These are phyloP conservation scores for human DNA, from an alignment of 2,113 vertebrate genomes.

Conservation along the genomic window DNA sequence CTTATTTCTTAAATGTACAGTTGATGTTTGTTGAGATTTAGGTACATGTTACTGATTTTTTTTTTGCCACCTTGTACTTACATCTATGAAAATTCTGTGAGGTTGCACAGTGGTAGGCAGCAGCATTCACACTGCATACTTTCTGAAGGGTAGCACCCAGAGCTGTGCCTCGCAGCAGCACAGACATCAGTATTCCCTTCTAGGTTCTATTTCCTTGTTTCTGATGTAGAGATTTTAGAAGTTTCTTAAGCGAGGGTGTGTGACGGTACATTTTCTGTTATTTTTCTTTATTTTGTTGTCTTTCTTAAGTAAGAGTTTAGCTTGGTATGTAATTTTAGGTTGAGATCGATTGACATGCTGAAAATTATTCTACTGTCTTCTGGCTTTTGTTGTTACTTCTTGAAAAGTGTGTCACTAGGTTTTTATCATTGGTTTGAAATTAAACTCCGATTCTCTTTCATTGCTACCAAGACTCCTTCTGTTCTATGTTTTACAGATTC, in stretches of 20 bases:
- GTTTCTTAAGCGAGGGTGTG: background rate
- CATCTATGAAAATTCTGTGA: background rate
- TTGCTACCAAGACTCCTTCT: background rate
- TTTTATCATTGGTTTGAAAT: background rate
- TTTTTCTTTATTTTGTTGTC: background rate
- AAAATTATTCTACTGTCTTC: background rate
- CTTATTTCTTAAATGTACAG: background rate
- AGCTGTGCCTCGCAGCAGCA: background rate
- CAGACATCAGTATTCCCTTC: background rate
- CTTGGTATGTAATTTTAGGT: background rate
- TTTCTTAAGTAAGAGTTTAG: background rate
- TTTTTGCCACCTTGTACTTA: background rate
- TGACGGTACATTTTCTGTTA: background rate
- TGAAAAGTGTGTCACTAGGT: background rate
- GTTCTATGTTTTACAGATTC: background rate
- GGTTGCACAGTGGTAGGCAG: background rate
- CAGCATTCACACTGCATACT: background rate
- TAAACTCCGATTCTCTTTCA: background rate
- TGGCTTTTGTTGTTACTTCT: background rate
- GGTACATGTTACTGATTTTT: background rate
- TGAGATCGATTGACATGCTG: background rate
- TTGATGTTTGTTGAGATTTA: background rate
- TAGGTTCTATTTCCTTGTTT: background rate
- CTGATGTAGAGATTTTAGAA: background rate
- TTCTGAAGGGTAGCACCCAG: background rate